phyloP scores from a whole-genome alignment of 1,140 invertebrate species.

The Drosophila nikananu region DNA sequence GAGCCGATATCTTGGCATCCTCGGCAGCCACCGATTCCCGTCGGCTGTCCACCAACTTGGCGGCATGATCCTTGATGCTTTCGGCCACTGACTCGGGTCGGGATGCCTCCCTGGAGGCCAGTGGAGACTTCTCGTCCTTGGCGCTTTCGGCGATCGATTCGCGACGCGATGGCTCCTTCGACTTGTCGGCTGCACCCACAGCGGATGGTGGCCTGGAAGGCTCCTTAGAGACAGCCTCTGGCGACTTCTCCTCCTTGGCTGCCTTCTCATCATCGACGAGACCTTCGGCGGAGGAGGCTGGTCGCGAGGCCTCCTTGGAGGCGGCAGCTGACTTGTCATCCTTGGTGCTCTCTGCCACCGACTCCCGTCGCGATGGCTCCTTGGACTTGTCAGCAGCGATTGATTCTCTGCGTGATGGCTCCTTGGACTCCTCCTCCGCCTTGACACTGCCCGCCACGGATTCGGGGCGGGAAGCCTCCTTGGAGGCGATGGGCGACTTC shows the following conservation, averaged over 20 bases:
- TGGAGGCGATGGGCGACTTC: background rate
- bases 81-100: slow-evolving; percentile 29
- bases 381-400: slow-evolving; percentile 29
- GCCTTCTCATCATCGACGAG: slow-evolving; percentile 1
- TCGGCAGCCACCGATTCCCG: slow-evolving; percentile 29
- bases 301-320: slow-evolving; percentile 31
- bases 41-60: background rate
- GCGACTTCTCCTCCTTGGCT: slow-evolving; percentile 21
- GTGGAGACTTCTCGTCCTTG: slow-evolving; percentile 29
- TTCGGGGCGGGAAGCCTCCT: slow-evolving; percentile 3
- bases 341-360: slow-evolving; percentile 22
- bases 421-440: slow-evolving; percentile 36
- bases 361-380: slow-evolving; percentile 38
- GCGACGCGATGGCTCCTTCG: slow-evolving; percentile 11
- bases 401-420: slow-evolving; percentile 56
- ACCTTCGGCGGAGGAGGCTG: slow-evolving; percentile 27
- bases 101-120: slow-evolving; percentile 22
- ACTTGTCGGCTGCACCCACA: slow-evolving; percentile 13
- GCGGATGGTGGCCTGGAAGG: slow-evolving; percentile 42
- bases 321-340: slow-evolving; percentile 33
- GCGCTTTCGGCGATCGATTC: slow-evolving; percentile 34
- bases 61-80: slow-evolving; percentile 24
- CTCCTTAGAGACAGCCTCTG: slow-evolving; percentile 15
- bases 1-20: background rate
- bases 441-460: slow-evolving; percentile 36